phyloP scores from a whole-genome alignment of 2,797 vertebrate genomes.

The Geotrypetes seraphini region DNA sequence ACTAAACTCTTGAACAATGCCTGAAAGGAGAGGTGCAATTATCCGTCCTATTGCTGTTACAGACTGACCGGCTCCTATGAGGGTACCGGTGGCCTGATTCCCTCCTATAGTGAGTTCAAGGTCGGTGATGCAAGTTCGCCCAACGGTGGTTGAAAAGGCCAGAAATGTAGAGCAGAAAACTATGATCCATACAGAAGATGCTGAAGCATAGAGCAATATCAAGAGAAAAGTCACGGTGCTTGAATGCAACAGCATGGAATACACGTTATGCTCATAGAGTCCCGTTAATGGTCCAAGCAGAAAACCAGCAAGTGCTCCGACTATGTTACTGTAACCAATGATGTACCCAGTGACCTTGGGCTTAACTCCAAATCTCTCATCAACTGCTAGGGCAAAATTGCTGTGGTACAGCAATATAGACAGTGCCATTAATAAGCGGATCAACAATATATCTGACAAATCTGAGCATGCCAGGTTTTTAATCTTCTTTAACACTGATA shows the following conservation, averaged over 20 bases:
- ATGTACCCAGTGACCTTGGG: conserved; percentile 79
- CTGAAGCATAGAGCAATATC: conserved; percentile 66
- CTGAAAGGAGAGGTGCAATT: conserved; percentile 79
- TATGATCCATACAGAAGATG: conserved; percentile 60
- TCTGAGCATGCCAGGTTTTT: conserved; percentile 65
- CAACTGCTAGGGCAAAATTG: conserved; percentile 86
- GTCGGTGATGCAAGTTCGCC: conserved; percentile 81
- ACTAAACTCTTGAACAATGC: conserved; percentile 83
- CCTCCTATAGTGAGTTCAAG: conserved; percentile 76
- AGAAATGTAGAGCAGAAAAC: conserved; percentile 75
- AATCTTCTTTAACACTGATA: conserved; percentile 60
- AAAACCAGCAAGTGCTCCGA: conserved; percentile 77
- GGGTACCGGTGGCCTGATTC: conserved; percentile 66
- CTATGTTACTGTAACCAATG: conserved; percentile 80
- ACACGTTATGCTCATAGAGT: conserved; percentile 61
- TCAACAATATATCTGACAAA: conserved; percentile 82
- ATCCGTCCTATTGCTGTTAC: conserved; percentile 83
- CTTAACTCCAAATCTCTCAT: conserved; percentile 81
- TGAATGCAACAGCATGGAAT: conserved; percentile 73
- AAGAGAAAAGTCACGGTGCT: conserved; percentile 65
- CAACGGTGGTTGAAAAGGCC: conserved; percentile 79
- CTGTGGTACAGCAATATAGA: conserved; percentile 87
- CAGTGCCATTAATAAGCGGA: conserved; percentile 82
- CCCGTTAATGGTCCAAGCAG: conserved; percentile 74
- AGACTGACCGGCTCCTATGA: conserved; percentile 85